These are phyloP conservation scores for Pogonophryne albipinna DNA, from an alignment of 2,797 vertebrate species.

Conservation along the genomic window DNA sequence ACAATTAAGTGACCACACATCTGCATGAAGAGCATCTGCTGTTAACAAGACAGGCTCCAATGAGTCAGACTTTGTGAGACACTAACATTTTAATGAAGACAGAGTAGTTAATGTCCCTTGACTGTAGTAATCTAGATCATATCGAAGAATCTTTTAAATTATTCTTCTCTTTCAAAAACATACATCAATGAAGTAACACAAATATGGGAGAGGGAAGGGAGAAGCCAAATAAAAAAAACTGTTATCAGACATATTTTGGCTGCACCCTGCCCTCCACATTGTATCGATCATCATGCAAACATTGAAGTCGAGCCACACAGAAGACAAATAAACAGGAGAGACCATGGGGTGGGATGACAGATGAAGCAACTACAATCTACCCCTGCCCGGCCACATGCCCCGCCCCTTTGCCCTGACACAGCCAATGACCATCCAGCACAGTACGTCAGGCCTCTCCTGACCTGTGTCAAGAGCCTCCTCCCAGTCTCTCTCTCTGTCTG, in stretches of 20 bases:
- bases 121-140: conserved; percentile 25
- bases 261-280: conserved; percentile 38
- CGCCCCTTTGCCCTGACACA: conserved; percentile 60
- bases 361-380: conserved; percentile 66
- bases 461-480: conserved; percentile 83
- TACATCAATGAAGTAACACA: conserved; percentile 28
- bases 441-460: conserved; percentile 76
- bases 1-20: conserved; percentile 47
- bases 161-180: background rate
- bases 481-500: conserved; percentile 80
- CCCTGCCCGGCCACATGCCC: conserved; percentile 66
- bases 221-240: conserved; percentile 48
- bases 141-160: conserved; percentile 9
- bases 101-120: conserved; percentile 26
- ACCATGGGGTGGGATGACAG: conserved; percentile 74
- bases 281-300: conserved; percentile 54
- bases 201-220: conserved; percentile 45
- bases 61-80: conserved; percentile 52
- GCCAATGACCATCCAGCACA: conserved; percentile 66
- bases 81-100: conserved; percentile 43
- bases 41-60: conserved; percentile 57
- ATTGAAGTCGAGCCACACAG: conserved; percentile 49
- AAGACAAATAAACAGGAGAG: conserved; percentile 54
- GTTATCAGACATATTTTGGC: conserved; percentile 33
- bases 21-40: conserved; percentile 60